Evolutionary conservation across 2,888 invertebrate species (phyloP).

Genomic region (Dastarcus helophoroides): DNA sequence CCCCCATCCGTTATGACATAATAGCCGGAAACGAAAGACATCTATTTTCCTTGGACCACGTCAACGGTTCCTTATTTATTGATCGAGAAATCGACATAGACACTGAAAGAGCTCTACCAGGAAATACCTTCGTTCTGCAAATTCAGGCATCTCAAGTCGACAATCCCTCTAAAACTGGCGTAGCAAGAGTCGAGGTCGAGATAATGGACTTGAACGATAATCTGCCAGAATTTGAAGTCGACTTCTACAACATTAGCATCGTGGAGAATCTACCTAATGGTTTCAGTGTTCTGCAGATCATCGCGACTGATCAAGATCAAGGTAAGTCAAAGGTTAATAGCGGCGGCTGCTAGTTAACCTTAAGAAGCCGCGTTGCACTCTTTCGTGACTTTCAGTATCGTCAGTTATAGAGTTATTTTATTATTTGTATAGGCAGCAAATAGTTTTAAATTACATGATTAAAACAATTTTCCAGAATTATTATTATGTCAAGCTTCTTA

Average conservation of each 20-base stretch:
- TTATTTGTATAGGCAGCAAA: too few relatives aligned
- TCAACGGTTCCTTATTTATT: slow-evolving; percentile 64
- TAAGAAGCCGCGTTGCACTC: too few relatives aligned
- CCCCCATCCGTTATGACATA: slow-evolving; percentile 65
- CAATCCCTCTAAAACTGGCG: slow-evolving; percentile 62
- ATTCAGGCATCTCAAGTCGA: slow-evolving; percentile 71
- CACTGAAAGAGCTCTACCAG: slow-evolving; percentile 54
- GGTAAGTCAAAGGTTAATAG: slow-evolving; percentile 25
- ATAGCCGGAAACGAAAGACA: slow-evolving; percentile 70
- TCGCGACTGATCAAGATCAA: slow-evolving; percentile 71
- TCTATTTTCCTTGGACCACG: slow-evolving; percentile 60
- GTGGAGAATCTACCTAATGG: slow-evolving; percentile 85
- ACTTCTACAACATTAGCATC: slow-evolving; percentile 83
- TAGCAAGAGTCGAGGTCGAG: slow-evolving; percentile 63
- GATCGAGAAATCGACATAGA: slow-evolving; percentile 76
- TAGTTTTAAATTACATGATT: too few relatives aligned
- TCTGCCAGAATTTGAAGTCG: slow-evolving; percentile 76
- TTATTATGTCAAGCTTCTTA: too few relatives aligned
- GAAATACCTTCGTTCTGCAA: slow-evolving; percentile 66
- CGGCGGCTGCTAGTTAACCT: too few relatives aligned
- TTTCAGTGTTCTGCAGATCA: slow-evolving; percentile 54
- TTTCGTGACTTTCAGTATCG: too few relatives aligned
- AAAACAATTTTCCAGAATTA: too few relatives aligned
- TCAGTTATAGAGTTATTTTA: too few relatives aligned
- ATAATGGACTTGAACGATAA: slow-evolving; percentile 73